phyloP scores from a whole-genome alignment of 2,113 vertebrate genomes.

The Ranitomeya imitator region DNA sequence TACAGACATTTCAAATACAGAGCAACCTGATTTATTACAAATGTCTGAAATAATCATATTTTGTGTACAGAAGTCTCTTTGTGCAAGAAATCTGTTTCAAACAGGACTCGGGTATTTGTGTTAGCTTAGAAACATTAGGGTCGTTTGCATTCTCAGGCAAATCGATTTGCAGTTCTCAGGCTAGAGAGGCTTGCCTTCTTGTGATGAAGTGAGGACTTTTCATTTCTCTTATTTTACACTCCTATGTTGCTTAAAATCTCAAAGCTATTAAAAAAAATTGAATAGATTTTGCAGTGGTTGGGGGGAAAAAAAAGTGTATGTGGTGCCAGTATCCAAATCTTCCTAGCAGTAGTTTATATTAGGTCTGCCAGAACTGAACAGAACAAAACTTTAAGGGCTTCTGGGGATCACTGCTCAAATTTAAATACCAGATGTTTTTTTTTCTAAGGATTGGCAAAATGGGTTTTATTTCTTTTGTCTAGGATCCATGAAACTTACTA shows the following conservation, averaged over 20 bases:
- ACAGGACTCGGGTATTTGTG: conserved; percentile 32
- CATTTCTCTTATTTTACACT: conserved; percentile 52
- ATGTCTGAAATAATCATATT: conserved; percentile 68
- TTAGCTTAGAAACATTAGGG: conserved; percentile 7
- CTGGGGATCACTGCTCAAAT: conserved; percentile 53
- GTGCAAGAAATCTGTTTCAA: conserved; percentile 57
- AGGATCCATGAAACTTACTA: conserved; percentile 7
- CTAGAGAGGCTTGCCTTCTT: conserved; percentile 53
- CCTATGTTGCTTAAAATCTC: conserved; percentile 49
- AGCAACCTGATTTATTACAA: conserved; percentile 66
- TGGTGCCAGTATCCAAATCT: conserved; percentile 52
- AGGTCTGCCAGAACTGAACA: conserved; percentile 57
- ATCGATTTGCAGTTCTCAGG: conserved; percentile 54
- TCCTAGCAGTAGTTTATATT: conserved; percentile 57
- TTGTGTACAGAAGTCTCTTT: conserved; percentile 64
- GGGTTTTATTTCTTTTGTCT: not conserved
- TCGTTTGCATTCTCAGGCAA: conserved; percentile 47
- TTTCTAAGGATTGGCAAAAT: conserved; percentile 56
- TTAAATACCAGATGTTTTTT: conserved; percentile 62
- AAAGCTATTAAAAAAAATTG: conserved; percentile 47
- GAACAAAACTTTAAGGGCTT: conserved; percentile 59
- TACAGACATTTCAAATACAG: conserved; percentile 63
- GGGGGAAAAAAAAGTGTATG: conserved; percentile 56
- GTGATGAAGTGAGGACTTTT: conserved; percentile 50
- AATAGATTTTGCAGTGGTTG: conserved; percentile 60